Evolutionary conservation across 2,888 invertebrate genomes (phyloP).

Genomic region (Glyphotaelius pellucidus): DNA sequence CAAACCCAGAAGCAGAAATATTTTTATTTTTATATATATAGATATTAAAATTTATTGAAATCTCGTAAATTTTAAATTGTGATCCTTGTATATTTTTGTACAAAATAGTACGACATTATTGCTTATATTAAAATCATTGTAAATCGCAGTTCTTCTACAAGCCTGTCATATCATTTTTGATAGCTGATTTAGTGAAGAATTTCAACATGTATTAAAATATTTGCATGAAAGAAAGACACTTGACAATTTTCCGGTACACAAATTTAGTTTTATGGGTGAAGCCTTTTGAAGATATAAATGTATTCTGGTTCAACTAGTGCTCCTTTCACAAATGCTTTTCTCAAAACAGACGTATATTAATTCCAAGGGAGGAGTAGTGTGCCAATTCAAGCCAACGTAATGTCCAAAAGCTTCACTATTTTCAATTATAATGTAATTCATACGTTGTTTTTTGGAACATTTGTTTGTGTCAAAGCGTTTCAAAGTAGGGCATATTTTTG

Average conservation of each 20-base stretch:
- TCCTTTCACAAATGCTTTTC: neutral
- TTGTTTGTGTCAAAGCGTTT: neutral
- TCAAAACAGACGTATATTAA: neutral
- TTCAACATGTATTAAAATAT: neutral
- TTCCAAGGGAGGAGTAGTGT: neutral
- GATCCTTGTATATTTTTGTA: neutral
- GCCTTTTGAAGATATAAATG: neutral
- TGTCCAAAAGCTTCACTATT: neutral
- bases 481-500: neutral
- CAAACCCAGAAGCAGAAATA: too few relatives aligned
- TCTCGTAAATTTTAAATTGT: neutral
- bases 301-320: neutral
- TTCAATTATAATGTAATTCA: neutral
- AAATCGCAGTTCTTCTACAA: neutral
- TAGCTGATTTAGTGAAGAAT: neutral
- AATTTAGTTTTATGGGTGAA: neutral
- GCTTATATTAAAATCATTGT: too few relatives aligned
- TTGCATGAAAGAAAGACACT: neutral
- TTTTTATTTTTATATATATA: too few relatives aligned
- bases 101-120: neutral
- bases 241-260: neutral
- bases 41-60: too few relatives aligned
- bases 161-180: neutral
- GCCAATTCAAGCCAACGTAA: neutral
- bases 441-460: neutral